Conservation (phyloP, 1,140 invertebrate species). For the Ditylenchus dipsaci region DNA sequence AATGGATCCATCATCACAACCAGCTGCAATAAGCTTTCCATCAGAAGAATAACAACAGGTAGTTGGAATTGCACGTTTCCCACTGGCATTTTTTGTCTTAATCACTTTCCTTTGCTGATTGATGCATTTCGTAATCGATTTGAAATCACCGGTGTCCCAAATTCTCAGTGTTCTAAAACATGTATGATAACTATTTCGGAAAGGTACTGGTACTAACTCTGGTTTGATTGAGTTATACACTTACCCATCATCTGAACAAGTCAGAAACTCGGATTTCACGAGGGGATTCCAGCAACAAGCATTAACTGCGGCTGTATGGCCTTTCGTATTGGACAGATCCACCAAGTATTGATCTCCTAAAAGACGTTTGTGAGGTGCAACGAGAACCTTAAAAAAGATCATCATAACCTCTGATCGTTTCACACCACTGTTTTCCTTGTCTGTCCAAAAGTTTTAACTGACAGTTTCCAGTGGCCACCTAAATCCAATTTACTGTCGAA, state of each 20-base stretch:
- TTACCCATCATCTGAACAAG: conserved; percentile 78
- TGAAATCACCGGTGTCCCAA: conserved; percentile 74
- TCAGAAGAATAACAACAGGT: conserved; percentile 78
- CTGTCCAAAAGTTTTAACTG: conserved; percentile 72
- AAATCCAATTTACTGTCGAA: conserved; percentile 67
- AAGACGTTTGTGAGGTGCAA: not conserved
- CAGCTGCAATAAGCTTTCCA: conserved; percentile 80
- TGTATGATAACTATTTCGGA: not conserved
- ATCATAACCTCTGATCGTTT: conserved; percentile 80
- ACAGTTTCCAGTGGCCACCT: conserved; percentile 19
- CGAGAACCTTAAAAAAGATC: not conserved
- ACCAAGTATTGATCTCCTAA: conserved; percentile 84
- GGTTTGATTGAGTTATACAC: conserved; percentile 15
- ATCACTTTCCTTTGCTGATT: conserved; percentile 76
- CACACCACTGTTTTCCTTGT: conserved; percentile 88
- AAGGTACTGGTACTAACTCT: not conserved
- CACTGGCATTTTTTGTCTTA: conserved; percentile 80
- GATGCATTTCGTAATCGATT: conserved; percentile 61
- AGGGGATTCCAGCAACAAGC: conserved; percentile 88
- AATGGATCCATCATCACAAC: conserved; percentile 89
- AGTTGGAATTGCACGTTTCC: conserved; percentile 80
- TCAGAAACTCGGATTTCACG: conserved; percentile 84
- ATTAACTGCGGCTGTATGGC: conserved; percentile 85
- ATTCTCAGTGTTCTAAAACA: conserved; percentile 74
- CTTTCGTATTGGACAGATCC: conserved; percentile 89